Conservation (phyloP, 2,797 vertebrate species). For the Antennarius maculatus region DNA sequence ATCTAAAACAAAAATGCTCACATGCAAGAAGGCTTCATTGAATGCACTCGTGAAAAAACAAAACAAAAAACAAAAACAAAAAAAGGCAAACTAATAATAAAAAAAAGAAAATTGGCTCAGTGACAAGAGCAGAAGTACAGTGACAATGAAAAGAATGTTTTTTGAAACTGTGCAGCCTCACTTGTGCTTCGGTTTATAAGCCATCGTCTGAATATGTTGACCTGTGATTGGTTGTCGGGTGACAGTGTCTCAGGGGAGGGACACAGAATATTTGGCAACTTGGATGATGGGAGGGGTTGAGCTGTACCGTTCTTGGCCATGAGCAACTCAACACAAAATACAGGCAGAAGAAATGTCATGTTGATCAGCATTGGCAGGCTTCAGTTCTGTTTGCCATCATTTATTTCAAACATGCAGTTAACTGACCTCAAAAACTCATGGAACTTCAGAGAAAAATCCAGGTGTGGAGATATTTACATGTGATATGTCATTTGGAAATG, state of each 20-base stretch:
- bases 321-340: background rate
- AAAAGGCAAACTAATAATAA: background rate
- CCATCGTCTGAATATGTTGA: constrained; percentile 24
- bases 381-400: background rate
- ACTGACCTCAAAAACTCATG: background rate
- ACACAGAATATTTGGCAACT: constrained; percentile 15
- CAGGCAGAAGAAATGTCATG: background rate
- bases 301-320: background rate
- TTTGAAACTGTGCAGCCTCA: constrained; percentile 38
- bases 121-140: constrained; percentile 22
- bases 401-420: background rate
- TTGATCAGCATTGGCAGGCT: background rate
- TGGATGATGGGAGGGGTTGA: constrained; percentile 9
- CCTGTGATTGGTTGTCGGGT: constrained; percentile 62
- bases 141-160: constrained; percentile 20
- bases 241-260: constrained; percentile 32
- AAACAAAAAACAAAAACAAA: too few species aligned
- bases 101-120: background rate
- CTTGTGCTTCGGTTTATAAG: constrained; percentile 30
- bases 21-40: background rate
- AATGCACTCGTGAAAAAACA: background rate
- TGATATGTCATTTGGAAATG: too few species aligned
- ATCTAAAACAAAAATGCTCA: background rate
- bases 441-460: too few species aligned
- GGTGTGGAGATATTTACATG: too few species aligned